Evolutionary conservation across 2,113 vertebrate species (phyloP), one percentile per base, ranked within the genome.

Genomic region (Cryptotis parvus): DNA sequence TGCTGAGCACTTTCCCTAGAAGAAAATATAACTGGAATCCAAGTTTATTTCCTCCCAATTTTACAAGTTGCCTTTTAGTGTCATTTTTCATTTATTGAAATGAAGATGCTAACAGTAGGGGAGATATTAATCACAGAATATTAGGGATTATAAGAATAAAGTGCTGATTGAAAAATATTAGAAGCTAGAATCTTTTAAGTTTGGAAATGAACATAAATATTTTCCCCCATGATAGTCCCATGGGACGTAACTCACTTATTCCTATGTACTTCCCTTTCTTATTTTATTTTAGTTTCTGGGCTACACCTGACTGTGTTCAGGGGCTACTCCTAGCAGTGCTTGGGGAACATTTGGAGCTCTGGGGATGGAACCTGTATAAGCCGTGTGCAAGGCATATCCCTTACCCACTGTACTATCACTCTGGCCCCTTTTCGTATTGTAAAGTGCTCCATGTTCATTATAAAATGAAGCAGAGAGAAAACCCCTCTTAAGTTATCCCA

Each of bases 1-100:
- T 87, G 39, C 92, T 94, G 92, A 96, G 91, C 69, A 91, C 87
- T 92, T 72, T 26, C 31, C 11, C 18, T 63, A 45, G n/a, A 58
- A 26, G 83, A 84, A 87, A 90, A 43, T 81, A 65, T 6, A 58
- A 77, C 91, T 43, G n/a, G 2, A 3, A 29, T 9, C 80, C 89
- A 83, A 39, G 37, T 92, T 93, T 41, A 93, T 89, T n/a, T 88
- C 14, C 0, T 27, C 80, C 24, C 37, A 24, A 8, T 79, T 74
- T 91, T 69, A 73, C 0, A 0, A 45, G 16, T 66, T 43, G 37
- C 81, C 69, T 87, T 92, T 84, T 24, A 33, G 8, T 65, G 20
- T 49, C 78, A 84, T 66, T 89, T 9, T 83, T 52, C 18, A 35
- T 77, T 89, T 77, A 90, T 55, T 82, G 83, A 43, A 63, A 69